These are phyloP conservation scores for Scaptomyza parva DNA, from an alignment of 2,888 invertebrate genomes.

Conservation along the genomic window DNA sequence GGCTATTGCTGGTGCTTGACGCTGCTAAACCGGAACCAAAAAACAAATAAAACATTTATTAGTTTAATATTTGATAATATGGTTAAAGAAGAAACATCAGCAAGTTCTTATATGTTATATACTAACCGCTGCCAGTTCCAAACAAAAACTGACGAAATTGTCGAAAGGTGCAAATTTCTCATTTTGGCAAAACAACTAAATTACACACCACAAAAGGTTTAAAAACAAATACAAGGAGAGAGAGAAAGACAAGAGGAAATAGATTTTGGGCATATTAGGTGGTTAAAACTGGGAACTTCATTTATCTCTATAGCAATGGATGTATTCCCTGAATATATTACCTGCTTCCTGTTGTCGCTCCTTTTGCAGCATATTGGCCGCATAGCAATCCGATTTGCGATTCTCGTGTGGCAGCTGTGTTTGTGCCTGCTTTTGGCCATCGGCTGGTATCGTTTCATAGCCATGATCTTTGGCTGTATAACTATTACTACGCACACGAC, in stretches of 20 bases:
- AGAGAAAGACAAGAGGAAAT: constrained; percentile 66
- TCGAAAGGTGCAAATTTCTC: constrained; percentile 78
- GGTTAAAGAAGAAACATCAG: constrained; percentile 1
- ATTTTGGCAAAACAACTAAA: constrained; percentile 82
- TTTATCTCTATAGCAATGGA: too few relatives aligned
- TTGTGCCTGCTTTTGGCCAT: constrained; percentile 57
- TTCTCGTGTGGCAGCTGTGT: constrained; percentile 73
- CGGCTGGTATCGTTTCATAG: constrained; percentile 87
- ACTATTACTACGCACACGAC: constrained; percentile 84
- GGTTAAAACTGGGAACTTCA: constrained; percentile 13
- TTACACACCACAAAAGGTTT: constrained; percentile 17
- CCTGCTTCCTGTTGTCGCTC: constrained; percentile 82
- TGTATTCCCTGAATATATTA: constrained; percentile 31
- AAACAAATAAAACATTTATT: constrained; percentile 16
- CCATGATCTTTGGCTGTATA: constrained; percentile 87
- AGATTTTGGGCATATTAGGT: constrained; percentile 55
- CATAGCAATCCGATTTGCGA: constrained; percentile 84
- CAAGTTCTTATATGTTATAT: not conserved
- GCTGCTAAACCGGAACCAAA: constrained; percentile 22
- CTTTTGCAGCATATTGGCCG: constrained; percentile 82
- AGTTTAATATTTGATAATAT: not conserved
- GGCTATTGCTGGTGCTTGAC: constrained; percentile 43
- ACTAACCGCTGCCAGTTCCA: constrained; percentile 83
- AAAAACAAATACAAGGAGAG: constrained; percentile 57
- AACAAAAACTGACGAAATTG: constrained; percentile 80